phyloP scores from a whole-genome alignment of 2,888 invertebrate genomes.

The Spisula subtruncata region DNA sequence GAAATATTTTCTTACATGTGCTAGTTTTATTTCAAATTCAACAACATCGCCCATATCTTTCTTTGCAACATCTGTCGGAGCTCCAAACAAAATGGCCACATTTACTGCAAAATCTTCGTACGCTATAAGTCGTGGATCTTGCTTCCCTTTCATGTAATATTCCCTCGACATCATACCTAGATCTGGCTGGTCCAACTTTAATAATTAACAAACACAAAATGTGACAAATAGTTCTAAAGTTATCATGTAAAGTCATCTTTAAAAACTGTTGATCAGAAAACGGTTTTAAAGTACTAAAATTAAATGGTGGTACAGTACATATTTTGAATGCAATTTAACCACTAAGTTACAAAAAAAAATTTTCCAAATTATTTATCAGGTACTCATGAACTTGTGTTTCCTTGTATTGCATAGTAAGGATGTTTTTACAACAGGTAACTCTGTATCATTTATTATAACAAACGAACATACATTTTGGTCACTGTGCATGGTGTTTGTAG shows the following conservation, averaged over 20 bases:
- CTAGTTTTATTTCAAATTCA: constrained; percentile 95
- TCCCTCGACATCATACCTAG: constrained; percentile 93
- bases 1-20: constrained; percentile 92
- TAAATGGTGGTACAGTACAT: no score
- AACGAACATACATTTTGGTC: no score
- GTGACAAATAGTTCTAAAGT: no score
- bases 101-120: constrained; percentile 97
- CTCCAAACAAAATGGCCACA: constrained; percentile 94
- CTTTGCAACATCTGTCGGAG: constrained; percentile 91
- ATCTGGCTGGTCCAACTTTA: constrained; percentile 97
- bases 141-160: constrained; percentile 90
- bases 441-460: no score
- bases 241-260: no score
- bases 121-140: constrained; percentile 91
- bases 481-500: no score
- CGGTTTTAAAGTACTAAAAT: background rate
- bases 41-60: constrained; percentile 93
- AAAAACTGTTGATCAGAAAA: background rate
- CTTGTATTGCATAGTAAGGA: no score
- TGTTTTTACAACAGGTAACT: no score
- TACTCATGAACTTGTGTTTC: no score
- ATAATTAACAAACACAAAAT: background rate
- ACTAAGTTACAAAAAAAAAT: no score
- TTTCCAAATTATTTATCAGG: no score
- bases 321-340: no score